A percentile compares a stretch with the other conserved stretches of the same genome.
Conservation (phyloP, 1,140 invertebrate genomes). For the Cyclargus thomasi region DNA sequence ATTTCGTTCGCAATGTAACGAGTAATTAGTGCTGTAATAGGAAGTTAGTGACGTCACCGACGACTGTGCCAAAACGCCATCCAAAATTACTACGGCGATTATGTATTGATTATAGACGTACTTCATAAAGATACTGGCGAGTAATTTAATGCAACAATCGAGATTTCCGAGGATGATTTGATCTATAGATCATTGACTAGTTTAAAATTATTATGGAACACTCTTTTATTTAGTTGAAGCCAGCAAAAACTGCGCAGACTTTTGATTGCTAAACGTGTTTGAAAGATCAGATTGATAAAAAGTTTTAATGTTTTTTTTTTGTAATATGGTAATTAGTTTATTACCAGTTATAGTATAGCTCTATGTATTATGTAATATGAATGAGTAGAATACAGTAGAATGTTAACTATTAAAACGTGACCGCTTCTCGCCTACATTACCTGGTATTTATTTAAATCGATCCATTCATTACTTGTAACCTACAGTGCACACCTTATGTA, state of each 20-base stretch:
- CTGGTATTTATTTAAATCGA: background rate
- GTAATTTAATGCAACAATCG: background rate
- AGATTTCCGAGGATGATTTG: background rate
- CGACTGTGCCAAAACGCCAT: background rate
- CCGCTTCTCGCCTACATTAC: background rate
- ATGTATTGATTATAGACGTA: background rate
- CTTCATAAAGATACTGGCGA: background rate
- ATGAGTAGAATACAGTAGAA: background rate
- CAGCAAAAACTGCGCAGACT: too few species aligned
- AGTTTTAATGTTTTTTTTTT: background rate
- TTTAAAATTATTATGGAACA: too few species aligned
- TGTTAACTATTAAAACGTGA: background rate
- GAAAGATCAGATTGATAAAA: too few species aligned
- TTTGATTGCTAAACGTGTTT: too few species aligned
- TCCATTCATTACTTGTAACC: slow-evolving; percentile 3
- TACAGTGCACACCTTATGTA: background rate
- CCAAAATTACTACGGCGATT: background rate
- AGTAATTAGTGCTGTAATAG: slow-evolving; percentile 11
- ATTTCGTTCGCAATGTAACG: background rate
- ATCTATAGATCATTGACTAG: background rate
- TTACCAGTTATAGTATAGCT: background rate
- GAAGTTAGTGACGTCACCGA: background rate
- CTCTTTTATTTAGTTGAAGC: too few species aligned
- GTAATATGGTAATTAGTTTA: too few species aligned
- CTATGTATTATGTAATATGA: background rate